Percentiles rank a stretch among this genome's conserved stretches.
These are phyloP conservation scores for Harpagoxenus sublaevis DNA, from an alignment of 2,888 invertebrate genomes.

Conservation along the genomic window DNA sequence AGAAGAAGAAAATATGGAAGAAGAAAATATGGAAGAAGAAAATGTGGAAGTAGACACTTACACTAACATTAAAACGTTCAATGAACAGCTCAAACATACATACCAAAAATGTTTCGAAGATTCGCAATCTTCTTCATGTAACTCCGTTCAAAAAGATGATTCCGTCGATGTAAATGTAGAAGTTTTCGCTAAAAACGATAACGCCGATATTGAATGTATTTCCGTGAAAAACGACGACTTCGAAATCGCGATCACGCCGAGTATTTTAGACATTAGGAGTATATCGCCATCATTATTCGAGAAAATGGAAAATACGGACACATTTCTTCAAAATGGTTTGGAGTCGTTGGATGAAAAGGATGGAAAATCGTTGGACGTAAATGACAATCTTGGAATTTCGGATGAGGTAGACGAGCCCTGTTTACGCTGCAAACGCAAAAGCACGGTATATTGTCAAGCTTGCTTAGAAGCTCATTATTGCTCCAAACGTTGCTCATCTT, in stretches of 20 bases:
- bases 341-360: not conserved
- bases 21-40: not conserved
- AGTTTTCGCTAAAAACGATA: not conserved
- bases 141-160: not conserved
- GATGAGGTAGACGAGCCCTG: slow-evolving; percentile 61
- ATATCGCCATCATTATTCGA: slow-evolving; percentile 62
- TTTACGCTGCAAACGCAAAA: slow-evolving; percentile 66
- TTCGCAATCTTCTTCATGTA: not conserved
- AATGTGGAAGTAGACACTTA: not conserved
- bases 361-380: not conserved
- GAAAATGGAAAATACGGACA: slow-evolving; percentile 7
- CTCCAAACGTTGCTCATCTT: slow-evolving; percentile 66
- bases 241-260: not conserved
- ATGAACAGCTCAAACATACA: not conserved
- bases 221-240: not conserved
- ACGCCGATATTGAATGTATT: not conserved
- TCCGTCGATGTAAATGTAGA: not conserved
- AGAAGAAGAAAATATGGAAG: not conserved
- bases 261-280: slow-evolving; percentile 59
- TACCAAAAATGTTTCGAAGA: not conserved
- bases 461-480: slow-evolving; percentile 77
- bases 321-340: not conserved
- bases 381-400: slow-evolving; percentile 6
- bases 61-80: not conserved
- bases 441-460: slow-evolving; percentile 68